Base-by-base conservation (phyloP, 2,888 invertebrate species). In the Netelia inedita region DNA sequence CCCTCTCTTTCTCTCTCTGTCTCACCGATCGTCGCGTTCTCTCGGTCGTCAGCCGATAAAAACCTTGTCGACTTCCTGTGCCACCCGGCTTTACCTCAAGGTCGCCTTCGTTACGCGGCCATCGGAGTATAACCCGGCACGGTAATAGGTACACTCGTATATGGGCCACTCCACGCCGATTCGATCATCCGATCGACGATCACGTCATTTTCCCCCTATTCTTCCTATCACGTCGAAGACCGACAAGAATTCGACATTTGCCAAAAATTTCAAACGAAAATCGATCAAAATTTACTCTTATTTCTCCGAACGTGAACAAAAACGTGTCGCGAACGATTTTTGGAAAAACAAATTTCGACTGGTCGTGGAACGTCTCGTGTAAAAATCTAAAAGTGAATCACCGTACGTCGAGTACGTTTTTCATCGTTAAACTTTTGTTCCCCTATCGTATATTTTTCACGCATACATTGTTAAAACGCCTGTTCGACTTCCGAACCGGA, bases 51-150 rank as follows among this genome's bases (percentile, higher is more conserved):
- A 75, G 85, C 89, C 89, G 92, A 92, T 92, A 92, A 93, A 92
- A 93, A 92, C 93, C 93, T 93, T 92, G 93, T 91, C 91, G 91
- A 93, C 93, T 93, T 93, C 93, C 93, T 92, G 92, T 91, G 91
- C 90, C 91, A 91, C 91, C 92, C 91, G 92, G 89, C 90, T 91
- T 57, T 90, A 88, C 86, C 89, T 89, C 93, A 92, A 93, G 92
- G 93, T 91, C 91, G 88, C 87, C 88, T 57, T 91, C 89, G 90
- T 92, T 91, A 88, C 84, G 84, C 82, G 80, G 88, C 80, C 85
- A 79, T 74, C 72, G 76, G 73, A 82, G 80, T 57, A 72, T 19
- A 50, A 65, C 66, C 68, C 57, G 35, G 19, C 55, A 57, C 53
- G 74, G 69, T 78, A 14, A 66, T 41, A n/a, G n/a, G n/a, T n/a